Base-by-base conservation (phyloP, 2,797 vertebrate genomes). In the Linurgus olivaceus region DNA sequence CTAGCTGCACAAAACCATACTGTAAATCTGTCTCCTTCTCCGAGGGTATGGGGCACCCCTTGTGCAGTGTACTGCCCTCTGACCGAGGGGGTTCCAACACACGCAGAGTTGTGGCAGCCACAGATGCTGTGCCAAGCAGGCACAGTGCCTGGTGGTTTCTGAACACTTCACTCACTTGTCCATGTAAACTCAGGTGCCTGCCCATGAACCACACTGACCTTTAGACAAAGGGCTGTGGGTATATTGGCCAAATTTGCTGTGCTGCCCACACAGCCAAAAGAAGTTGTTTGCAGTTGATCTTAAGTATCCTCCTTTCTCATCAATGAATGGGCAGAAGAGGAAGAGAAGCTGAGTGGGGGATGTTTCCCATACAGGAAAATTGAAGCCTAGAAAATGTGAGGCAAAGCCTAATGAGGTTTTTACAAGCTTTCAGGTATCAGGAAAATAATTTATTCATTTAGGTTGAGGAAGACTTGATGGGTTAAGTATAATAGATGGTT, bases 31-130 rank as follows among this genome's bases (percentile, higher is more conserved):
- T 44, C 31, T 85, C 31, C 24, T 26, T 10, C 55, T 85, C 54
- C 52, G 63, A 59, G 25, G 52, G 13, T 11, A 20, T 0, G 0
- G 21, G 26, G 16, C 16, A 66, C 4, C 9, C 66, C 21, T 45
- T 52, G 55, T 3, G 2, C 25, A 50, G 33, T 4, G 11, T 10
- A 65, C 0, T 74, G 66, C 13, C 11, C 44, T 11, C 8, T 5
- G 4, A 16, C 7, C 51, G 62, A 59, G 16, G 9, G 75, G 13
- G 25, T 19, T 62, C n/a, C 24, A 17, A 57, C 38, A 74, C 13
- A 26, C 0, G 1, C 40, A 75, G 42, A 68, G 51, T 44, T 51
- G 59, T 2, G 11, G 80, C 66, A 93, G 70, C 25, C 66, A 54
- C 29, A 38, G 4, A 19, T 0, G 2, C 54, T 75, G 38, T 44